Base-by-base conservation (phyloP, 2,797 vertebrate genomes). In the Pangasius larnaudii region DNA sequence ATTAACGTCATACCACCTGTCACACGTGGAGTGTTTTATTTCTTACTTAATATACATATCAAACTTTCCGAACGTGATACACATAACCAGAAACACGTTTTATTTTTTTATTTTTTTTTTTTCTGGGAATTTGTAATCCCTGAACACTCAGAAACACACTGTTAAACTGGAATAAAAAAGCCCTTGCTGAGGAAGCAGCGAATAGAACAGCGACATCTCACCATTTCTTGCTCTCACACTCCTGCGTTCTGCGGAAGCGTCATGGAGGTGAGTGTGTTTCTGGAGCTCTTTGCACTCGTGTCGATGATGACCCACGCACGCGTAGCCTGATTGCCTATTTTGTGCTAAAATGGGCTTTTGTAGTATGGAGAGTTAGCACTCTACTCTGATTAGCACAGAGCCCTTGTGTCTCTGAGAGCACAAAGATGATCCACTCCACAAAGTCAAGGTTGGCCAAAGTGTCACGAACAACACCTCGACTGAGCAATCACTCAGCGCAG, bases 371-470 rank as follows among this genome's bases (percentile, higher is more conserved):
- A 86, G 87, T 86, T 88, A 61, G 59, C 80, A 88, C 89, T 90
- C 86, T 74, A 81, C 75, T 88, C 90, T 93, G 90, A 93, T 92
- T 92, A 91, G 87, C 87, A 71, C 86, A 49, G 46, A 59, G 81
- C 67, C 56, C 87, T 92, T 39, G 27, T 86, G 33, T 81, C 78
- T 84, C 80, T 84, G 75, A 92, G 90, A 87, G 90, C 85, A 82
- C 22, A 14, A 81, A 51, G 88, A 88, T 72, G 88, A 88, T 69
- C 82, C 81, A 65, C 90, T 91, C 80, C 81, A 91, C 63, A 46
- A 63, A 87, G 86, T 89, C 90, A 93, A 91, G 89, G 90, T 92
- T 88, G 90, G 71, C 77, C 91, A 89, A 65, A 88, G 87, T 87
- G 88, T 84, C 88, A 88, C 36, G 58, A 36, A 78, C 79, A 86